Percentiles rank a stretch among this genome's conserved stretches.
These are phyloP conservation scores for Dascillus cervinus DNA, from an alignment of 2,888 invertebrate species.

Conservation along the genomic window DNA sequence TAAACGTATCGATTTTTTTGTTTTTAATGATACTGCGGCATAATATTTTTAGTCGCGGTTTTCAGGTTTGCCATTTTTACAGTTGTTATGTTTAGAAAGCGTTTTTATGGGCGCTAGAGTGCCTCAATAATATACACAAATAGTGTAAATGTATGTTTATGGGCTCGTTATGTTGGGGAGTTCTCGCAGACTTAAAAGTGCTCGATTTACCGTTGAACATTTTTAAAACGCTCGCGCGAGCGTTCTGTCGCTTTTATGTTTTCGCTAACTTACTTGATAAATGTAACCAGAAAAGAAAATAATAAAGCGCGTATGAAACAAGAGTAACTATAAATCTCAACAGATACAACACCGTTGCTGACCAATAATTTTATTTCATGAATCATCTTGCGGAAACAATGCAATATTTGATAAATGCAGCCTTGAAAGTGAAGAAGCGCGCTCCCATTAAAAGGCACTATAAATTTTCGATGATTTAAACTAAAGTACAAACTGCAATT, in stretches of 20 bases:
- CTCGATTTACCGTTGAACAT: too few species aligned
- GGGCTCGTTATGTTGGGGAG: conserved; percentile 21
- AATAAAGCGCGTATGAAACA: too few species aligned
- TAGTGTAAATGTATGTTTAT: conserved; percentile 33
- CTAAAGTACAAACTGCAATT: not conserved
- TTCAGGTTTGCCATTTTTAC: conserved; percentile 20
- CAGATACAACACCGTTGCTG: too few species aligned
- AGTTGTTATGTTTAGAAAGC: conserved; percentile 23
- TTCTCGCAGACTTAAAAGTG: too few species aligned
- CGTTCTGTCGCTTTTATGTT: too few species aligned
- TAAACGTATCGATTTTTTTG: too few species aligned
- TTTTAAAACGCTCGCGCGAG: too few species aligned
- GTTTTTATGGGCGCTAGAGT: conserved; percentile 27
- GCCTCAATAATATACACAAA: conserved; percentile 31
- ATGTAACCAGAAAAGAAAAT: too few species aligned
- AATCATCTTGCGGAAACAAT: conserved; percentile 17
- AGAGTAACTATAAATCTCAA: too few species aligned
- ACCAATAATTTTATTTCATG: conserved; percentile 19
- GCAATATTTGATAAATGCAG: conserved; percentile 5
- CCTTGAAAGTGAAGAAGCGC: conserved; percentile 14
- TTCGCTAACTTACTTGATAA: too few species aligned
- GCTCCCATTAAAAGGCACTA: conserved; percentile 11
- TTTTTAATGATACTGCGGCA: too few species aligned
- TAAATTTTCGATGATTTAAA: conserved; percentile 17
- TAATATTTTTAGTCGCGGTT: not conserved